Evolutionary conservation across 2,113 vertebrate species (phyloP).

Genomic region (Cathartes aura): DNA sequence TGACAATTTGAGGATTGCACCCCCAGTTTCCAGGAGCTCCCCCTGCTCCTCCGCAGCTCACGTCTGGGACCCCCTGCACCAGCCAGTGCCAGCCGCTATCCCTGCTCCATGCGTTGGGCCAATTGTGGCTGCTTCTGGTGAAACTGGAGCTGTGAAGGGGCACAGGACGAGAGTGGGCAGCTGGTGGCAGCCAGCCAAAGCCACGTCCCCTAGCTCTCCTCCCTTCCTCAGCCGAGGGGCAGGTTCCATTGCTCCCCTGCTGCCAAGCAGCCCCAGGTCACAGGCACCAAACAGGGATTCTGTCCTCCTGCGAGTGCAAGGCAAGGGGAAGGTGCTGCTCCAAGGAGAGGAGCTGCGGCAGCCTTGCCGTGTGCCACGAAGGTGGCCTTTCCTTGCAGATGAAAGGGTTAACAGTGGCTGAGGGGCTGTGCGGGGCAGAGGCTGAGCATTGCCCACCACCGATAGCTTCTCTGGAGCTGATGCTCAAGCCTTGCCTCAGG

Average conservation of each 20-base stretch:
- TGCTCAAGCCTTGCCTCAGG: not conserved
- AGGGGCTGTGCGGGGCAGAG: not conserved
- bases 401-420: not conserved
- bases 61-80: not conserved
- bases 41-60: not conserved
- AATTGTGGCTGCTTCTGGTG: not conserved
- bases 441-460: not conserved
- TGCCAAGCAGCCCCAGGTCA: not conserved
- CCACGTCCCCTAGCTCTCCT: not conserved
- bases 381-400: fast-evolving
- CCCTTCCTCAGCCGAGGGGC: not conserved
- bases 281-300: not conserved
- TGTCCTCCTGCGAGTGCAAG: not conserved
- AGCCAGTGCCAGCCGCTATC: fast-evolving
- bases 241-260: not conserved
- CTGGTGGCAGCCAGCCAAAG: not conserved
- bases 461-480: not conserved
- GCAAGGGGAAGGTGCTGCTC: not conserved
- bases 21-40: not conserved
- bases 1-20: not conserved
- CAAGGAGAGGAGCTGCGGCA: fast-evolving
- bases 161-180: not conserved
- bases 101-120: not conserved
- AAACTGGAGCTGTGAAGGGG: not conserved
- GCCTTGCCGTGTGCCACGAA: not conserved